phyloP scores from a whole-genome alignment of 37 sponge, comb jelly and placozoan genomes.

The Beroe ovata region DNA sequence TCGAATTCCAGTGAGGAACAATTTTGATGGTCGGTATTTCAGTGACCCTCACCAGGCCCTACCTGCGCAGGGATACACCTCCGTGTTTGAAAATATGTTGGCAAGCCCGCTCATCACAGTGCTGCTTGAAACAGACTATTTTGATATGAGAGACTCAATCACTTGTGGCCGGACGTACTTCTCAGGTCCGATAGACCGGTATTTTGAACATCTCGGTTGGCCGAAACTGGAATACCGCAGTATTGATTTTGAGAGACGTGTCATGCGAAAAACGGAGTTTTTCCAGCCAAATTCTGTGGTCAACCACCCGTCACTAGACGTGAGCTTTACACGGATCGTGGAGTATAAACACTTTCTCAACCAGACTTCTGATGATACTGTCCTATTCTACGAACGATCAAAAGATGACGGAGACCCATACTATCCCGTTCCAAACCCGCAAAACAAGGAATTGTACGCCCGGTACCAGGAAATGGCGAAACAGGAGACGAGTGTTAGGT shows the following conservation, averaged over 20 bases:
- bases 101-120: neutral
- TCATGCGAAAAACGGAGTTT: neutral
- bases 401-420: neutral
- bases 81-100: neutral
- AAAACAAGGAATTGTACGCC: neutral
- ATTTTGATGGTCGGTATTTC: neutral
- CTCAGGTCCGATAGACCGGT: neutral
- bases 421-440: neutral
- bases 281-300: neutral
- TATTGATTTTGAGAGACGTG: neutral
- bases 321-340: neutral
- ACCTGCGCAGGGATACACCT: neutral
- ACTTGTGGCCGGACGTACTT: neutral
- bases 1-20: neutral
- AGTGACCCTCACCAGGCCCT: neutral
- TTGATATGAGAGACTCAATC: neutral
- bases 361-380: neutral
- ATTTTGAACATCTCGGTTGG: neutral
- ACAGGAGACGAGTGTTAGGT: neutral
- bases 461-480: neutral
- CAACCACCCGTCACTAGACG: neutral
- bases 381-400: neutral
- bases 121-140: neutral
- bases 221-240: neutral
- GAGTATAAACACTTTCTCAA: neutral